Evolutionary conservation across 2,113 vertebrate genomes (phyloP).

Genomic region (Manacus vitellinus): DNA sequence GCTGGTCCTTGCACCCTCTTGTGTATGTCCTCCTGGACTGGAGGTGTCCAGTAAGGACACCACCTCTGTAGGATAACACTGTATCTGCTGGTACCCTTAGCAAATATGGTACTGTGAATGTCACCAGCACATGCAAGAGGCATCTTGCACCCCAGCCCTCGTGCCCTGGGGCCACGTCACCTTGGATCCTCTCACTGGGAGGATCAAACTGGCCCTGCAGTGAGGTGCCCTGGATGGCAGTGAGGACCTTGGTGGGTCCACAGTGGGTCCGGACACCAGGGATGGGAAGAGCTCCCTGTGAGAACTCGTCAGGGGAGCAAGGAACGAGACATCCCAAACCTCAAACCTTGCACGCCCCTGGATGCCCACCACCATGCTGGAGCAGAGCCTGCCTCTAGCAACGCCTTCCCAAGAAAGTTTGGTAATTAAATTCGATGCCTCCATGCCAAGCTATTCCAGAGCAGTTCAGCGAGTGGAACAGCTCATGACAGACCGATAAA

Average conservation of each 20-base stretch:
- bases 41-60: not conserved
- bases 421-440: not conserved
- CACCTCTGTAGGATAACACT: not conserved
- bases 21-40: not conserved
- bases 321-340: not conserved
- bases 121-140: not conserved
- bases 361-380: accelerated
- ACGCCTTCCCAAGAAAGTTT: not conserved
- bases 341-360: not conserved
- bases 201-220: not conserved
- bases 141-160: not conserved
- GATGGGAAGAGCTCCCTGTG: accelerated
- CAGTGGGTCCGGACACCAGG: accelerated
- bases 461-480: not conserved
- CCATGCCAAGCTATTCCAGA: not conserved
- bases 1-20: not conserved
- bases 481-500: not conserved
- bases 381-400: not conserved
- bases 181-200: not conserved
- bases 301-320: accelerated
- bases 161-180: not conserved
- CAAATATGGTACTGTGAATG: not conserved
- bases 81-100: not conserved
- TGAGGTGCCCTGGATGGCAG: not conserved
- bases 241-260: not conserved